Percentiles rank a stretch among this genome's conserved stretches.
Evolutionary conservation across 2,797 vertebrate species (phyloP).

Genomic region (Aythya fuligula): DNA sequence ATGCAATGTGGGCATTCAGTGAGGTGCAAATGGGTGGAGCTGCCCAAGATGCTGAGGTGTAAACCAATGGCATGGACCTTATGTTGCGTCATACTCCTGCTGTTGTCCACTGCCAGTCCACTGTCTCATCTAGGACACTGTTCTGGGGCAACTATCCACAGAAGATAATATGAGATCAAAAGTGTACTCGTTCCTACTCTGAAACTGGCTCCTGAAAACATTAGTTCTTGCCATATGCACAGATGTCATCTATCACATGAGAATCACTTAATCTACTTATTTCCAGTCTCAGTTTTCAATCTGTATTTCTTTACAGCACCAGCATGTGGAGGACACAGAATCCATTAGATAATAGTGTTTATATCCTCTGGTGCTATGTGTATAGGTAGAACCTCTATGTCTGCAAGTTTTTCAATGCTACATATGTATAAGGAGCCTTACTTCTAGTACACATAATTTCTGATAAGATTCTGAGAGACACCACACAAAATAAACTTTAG

Average conservation of each 20-base stretch:
- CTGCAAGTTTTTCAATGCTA: not conserved
- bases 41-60: not conserved
- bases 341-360: not conserved
- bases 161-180: not conserved
- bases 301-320: not conserved
- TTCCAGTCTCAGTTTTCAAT: not conserved
- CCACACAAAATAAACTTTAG: not conserved
- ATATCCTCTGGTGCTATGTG: not conserved
- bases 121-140: not conserved
- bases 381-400: not conserved
- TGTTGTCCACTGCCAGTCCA: not conserved
- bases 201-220: not conserved
- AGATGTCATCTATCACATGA: not conserved
- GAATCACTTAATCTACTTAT: not conserved
- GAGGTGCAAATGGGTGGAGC: not conserved
- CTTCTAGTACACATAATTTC: not conserved
- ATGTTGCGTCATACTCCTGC: not conserved
- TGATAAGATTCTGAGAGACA: not conserved
- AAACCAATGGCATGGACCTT: not conserved
- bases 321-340: not conserved
- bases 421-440: not conserved
- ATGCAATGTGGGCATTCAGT: not conserved
- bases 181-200: not conserved
- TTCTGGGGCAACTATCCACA: not conserved
- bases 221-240: not conserved